Evolutionary conservation across 2,888 invertebrate species (phyloP).

Genomic region (Meloe dianella): DNA sequence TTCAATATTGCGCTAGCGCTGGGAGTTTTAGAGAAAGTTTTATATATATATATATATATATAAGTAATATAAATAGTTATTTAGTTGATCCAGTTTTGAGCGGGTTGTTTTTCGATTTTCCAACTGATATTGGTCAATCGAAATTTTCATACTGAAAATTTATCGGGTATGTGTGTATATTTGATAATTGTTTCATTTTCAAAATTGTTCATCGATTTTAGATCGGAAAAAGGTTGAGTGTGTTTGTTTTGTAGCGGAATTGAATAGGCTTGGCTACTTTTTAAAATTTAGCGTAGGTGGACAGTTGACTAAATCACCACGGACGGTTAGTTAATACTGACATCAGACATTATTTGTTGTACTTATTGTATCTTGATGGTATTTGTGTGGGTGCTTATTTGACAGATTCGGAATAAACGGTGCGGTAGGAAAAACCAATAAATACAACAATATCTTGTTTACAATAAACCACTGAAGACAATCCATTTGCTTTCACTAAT

Average conservation of each 20-base stretch:
- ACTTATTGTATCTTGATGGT: constrained; percentile 11
- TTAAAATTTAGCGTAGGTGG: constrained; percentile 17
- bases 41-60: too few relatives aligned
- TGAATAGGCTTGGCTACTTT: constrained; percentile 17
- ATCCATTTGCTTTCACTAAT: background rate
- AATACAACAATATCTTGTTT: background rate
- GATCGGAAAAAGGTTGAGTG: too few relatives aligned
- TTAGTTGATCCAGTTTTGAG: constrained; percentile 31
- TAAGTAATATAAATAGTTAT: too few relatives aligned
- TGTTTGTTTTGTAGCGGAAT: background rate
- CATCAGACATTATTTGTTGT: constrained; percentile 24
- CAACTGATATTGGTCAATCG: background rate
- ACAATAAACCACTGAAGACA: background rate
- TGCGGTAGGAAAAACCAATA: constrained; percentile 19
- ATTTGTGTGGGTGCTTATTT: constrained; percentile 26
- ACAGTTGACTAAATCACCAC: constrained; percentile 23
- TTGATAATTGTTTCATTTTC: too few relatives aligned
- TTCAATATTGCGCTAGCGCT: constrained; percentile 43
- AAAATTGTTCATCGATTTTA: too few relatives aligned
- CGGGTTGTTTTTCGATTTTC: constrained; percentile 23
- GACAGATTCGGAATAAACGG: constrained; percentile 21
- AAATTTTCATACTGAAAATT: too few relatives aligned
- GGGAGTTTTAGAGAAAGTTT: constrained; percentile 51
- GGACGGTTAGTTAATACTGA: constrained; percentile 25
- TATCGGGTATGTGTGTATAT: background rate